Base-by-base conservation (phyloP, 2,797 vertebrate genomes). In the Zenarchopterus dispar region DNA sequence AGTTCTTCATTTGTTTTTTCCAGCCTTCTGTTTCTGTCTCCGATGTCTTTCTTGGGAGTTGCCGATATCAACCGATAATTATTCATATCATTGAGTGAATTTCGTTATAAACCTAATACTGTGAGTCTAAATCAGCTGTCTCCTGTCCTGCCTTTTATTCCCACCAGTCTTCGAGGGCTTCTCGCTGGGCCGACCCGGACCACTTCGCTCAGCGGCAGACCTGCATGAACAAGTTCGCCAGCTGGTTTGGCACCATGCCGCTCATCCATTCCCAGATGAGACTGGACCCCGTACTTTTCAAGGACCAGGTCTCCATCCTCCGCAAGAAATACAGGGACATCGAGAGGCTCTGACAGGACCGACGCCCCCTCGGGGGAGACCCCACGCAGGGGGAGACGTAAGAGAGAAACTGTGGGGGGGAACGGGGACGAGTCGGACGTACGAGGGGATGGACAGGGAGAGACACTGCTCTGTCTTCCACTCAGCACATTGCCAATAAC, bases 161-260 rank as follows among this genome's bases (percentile, higher is more conserved):
- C 36, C 52, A 0, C 5, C 61, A 91, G 89, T 91, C 89, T 18
- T 90, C 89, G 0, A 77, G 96, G 80, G 95, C 96, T 46, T 99
- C 97, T 1, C 97, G 97, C 77, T 99, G 97, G 97, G 97, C 97
- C 0, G 97, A 99, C 78, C 97, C 97, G 0, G 97, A 99, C 93
- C 97, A 99, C 92, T 99, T 99, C 5, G 95, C 97, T 89, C 97
- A 99, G 93, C 93, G 97, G 77, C 97, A 99, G 91, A 98, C 95
- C 90, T 99, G 97, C 94, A 99, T 99, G 97, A 99, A 99, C 92
- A 97, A 95, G 78, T 99, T 99, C 48, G 96, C 97, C 96, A 98
- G 95, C 96, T 98, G 96, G 97, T 98, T 99, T 96, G 97, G 97
- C 96, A 94, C 93, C 92, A 99, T 99, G 97, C 97, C 97, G 67